These are phyloP conservation scores for Synanthedon tipuliformis DNA, from an alignment of 2,888 invertebrate genomes.

Conservation along the genomic window DNA sequence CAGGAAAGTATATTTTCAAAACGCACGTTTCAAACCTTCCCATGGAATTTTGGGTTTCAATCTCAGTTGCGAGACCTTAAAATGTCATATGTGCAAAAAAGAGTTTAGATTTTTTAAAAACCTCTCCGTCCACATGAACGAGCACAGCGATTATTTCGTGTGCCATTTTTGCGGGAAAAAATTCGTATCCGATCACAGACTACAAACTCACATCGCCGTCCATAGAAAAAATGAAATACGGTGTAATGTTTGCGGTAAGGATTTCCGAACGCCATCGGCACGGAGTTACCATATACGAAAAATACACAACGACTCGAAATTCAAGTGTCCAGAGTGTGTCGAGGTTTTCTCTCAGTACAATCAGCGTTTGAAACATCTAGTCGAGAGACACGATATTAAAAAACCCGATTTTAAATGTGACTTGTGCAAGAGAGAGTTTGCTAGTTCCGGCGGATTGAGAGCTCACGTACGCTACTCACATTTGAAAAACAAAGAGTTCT, in stretches of 20 bases:
- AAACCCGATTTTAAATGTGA: constrained; percentile 13
- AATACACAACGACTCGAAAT: constrained; percentile 14
- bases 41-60: constrained; percentile 18
- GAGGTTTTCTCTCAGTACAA: constrained; percentile 10
- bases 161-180: constrained; percentile 36
- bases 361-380: constrained; percentile 12
- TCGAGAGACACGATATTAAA: constrained; percentile 9
- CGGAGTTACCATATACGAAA: constrained; percentile 13
- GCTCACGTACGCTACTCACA: constrained; percentile 11
- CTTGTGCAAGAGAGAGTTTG: constrained; percentile 9
- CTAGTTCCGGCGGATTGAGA: constrained; percentile 9
- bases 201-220: constrained; percentile 15
- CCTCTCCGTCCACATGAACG: constrained; percentile 30
- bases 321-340: constrained; percentile 12
- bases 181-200: constrained; percentile 15
- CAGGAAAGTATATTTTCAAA: constrained; percentile 8
- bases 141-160: constrained; percentile 27
- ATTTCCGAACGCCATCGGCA: constrained; percentile 11
- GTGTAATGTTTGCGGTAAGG: constrained; percentile 13
- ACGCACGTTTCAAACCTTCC: constrained; percentile 9
- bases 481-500: constrained; percentile 10
- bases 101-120: constrained; percentile 19
- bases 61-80: constrained; percentile 12
- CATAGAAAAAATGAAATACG: constrained; percentile 10
- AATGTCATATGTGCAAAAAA: constrained; percentile 14